Evolutionary conservation across 2,113 vertebrate species (phyloP).

Genomic region (Gopherus flavomarginatus): DNA sequence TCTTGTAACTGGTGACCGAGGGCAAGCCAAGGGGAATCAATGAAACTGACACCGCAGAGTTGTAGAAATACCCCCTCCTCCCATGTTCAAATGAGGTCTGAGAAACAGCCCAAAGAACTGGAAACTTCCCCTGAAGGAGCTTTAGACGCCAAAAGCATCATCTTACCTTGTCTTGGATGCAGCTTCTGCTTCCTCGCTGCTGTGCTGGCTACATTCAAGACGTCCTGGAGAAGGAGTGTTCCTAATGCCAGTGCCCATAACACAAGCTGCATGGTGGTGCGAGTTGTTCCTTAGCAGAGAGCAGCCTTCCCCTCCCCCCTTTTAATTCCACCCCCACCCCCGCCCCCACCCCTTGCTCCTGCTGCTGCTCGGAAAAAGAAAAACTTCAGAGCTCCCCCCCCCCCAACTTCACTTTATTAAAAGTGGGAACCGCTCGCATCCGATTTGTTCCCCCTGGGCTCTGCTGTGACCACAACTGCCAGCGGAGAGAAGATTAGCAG

Average conservation of each 20-base stretch:
- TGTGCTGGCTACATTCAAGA: slow-evolving; percentile 79
- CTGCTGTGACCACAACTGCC: slow-evolving; percentile 1
- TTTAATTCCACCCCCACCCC: background rate
- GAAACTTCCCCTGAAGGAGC: no score
- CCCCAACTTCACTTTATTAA: slow-evolving; percentile 13
- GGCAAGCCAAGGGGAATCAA: no score
- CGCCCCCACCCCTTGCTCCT: background rate
- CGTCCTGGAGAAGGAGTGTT: slow-evolving; percentile 85
- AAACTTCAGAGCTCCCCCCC: background rate
- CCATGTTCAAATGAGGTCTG: no score
- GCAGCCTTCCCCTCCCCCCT: slow-evolving; percentile 53
- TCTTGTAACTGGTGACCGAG: no score
- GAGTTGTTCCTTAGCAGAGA: slow-evolving; percentile 72
- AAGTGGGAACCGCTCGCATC: background rate
- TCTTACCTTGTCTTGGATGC: slow-evolving; percentile 90
- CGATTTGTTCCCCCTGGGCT: background rate
- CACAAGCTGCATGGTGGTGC: slow-evolving; percentile 95
- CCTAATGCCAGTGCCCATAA: slow-evolving; percentile 91
- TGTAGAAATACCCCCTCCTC: background rate
- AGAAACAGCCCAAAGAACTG: no score
- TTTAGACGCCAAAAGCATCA: background rate
- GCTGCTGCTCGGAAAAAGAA: background rate
- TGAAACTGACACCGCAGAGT: no score
- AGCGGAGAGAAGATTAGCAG: background rate
- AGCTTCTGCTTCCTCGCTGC: slow-evolving; percentile 80